phyloP scores from a whole-genome alignment of 2,113 vertebrate species.

The Brachyistius frenatus region DNA sequence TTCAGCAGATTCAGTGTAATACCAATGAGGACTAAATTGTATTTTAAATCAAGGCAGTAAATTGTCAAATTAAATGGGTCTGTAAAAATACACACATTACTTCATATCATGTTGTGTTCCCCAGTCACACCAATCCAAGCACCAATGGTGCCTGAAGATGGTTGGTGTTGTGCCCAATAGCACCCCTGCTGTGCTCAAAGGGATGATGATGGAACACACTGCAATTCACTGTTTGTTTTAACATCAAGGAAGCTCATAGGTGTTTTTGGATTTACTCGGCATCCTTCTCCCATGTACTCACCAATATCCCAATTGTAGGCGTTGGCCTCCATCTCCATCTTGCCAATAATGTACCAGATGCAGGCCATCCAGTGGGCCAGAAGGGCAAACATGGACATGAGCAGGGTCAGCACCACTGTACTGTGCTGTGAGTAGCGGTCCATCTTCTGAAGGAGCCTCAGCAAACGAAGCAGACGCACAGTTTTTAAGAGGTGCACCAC shows the following conservation, averaged over 20 bases:
- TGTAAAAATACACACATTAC: not conserved
- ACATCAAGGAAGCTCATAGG: not conserved
- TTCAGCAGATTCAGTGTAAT: no score
- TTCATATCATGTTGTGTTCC: not conserved
- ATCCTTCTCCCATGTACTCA: slow-evolving; percentile 76
- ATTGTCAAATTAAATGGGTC: no score
- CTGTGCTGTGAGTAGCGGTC: slow-evolving; percentile 99
- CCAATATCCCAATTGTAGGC: slow-evolving; percentile 95
- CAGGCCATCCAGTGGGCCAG: slow-evolving; percentile 99
- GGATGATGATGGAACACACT: not conserved
- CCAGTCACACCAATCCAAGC: not conserved
- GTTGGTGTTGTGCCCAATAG: not conserved
- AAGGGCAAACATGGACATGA: slow-evolving; percentile 99
- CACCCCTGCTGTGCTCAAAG: not conserved
- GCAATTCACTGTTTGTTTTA: slow-evolving; percentile 1
- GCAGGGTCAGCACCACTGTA: slow-evolving; percentile 94
- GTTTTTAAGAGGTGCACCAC: slow-evolving; percentile 98
- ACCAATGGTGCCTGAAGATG: slow-evolving; percentile 3
- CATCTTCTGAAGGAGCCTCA: slow-evolving; percentile 97
- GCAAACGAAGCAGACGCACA: slow-evolving; percentile 90
- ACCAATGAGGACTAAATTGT: no score
- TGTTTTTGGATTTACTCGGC: not conserved
- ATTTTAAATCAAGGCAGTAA: not conserved
- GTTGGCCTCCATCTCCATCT: slow-evolving; percentile 96
- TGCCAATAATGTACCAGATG: slow-evolving; percentile 99